Evolutionary conservation across 2,797 vertebrate species (phyloP).

Genomic region (Rachycentron canadum): DNA sequence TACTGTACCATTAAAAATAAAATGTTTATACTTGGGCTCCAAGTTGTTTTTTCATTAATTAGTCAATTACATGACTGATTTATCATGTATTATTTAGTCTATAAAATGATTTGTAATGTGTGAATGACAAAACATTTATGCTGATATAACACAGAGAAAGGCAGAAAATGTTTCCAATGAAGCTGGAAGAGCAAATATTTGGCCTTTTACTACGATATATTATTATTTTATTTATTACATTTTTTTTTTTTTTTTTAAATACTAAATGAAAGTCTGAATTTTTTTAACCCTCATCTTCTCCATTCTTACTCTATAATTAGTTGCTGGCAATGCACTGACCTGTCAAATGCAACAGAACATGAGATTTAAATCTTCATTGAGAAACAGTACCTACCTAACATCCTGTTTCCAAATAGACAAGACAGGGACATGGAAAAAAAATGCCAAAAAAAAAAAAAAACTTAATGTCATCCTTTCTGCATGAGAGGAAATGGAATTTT

Average conservation of each 20-base stretch:
- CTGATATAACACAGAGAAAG: neutral
- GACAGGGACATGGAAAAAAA: conserved; percentile 7
- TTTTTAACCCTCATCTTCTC: neutral
- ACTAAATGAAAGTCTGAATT: neutral
- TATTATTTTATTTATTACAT: neutral
- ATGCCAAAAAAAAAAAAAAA: conserved; percentile 20
- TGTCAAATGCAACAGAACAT: conserved; percentile 41
- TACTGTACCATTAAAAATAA: neutral
- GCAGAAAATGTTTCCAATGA: neutral
- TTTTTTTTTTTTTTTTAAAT: conserved; percentile 7
- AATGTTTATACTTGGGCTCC: neutral
- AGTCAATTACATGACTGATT: neutral
- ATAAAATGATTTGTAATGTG: neutral
- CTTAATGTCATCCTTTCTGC: conserved; percentile 26
- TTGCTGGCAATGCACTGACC: conserved; percentile 33
- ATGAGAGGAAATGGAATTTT: conserved; percentile 52
- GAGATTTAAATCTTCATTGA: conserved; percentile 42
- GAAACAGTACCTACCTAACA: conserved; percentile 24
- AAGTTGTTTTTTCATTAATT: neutral
- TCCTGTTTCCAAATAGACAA: conserved; percentile 46
- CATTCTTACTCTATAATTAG: conserved; percentile 28
- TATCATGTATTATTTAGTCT: neutral
- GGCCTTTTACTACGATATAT: neutral
- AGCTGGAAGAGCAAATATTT: neutral
- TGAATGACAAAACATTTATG: neutral